Evolutionary conservation across 1,140 invertebrate genomes (phyloP).

Genomic region (Lysiphlebus fabarum): DNA sequence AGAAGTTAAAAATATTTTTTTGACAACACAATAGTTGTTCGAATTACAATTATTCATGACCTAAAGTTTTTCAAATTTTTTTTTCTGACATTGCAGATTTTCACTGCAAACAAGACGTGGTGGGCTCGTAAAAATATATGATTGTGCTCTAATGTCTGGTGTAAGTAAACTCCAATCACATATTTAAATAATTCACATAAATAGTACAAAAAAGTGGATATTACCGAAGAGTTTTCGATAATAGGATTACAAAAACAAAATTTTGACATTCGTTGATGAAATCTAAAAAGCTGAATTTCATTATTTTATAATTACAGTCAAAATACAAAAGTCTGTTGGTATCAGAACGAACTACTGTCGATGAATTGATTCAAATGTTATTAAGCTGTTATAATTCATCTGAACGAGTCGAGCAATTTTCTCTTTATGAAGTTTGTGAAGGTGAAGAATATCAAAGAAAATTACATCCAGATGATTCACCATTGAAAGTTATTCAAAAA

Average conservation of each 20-base stretch:
- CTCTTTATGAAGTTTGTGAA: slow-evolving; percentile 77
- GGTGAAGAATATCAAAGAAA: slow-evolving; percentile 79
- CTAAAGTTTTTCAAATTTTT: not conserved
- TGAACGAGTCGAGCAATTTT: slow-evolving; percentile 81
- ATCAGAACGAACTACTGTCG: slow-evolving; percentile 84
- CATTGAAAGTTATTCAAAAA: slow-evolving; percentile 76
- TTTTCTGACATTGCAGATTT: slow-evolving; percentile 64
- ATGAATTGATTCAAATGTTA: slow-evolving; percentile 81
- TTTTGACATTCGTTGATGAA: too few relatives aligned
- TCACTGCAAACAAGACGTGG: slow-evolving; percentile 80
- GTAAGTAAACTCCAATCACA: slow-evolving; percentile 51
- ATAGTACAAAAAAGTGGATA: too few relatives aligned
- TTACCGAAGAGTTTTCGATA: too few relatives aligned
- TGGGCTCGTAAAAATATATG: slow-evolving; percentile 85
- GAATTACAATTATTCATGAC: not conserved
- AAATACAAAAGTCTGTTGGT: slow-evolving; percentile 90
- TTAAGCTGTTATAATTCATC: slow-evolving; percentile 81
- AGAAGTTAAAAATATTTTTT: not conserved
- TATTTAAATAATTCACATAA: slow-evolving; percentile 3
- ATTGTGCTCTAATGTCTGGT: slow-evolving; percentile 82
- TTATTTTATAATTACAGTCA: slow-evolving; percentile 57
- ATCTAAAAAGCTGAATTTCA: slow-evolving; percentile 10
- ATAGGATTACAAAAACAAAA: not conserved
- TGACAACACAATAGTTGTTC: not conserved
- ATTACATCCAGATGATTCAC: slow-evolving; percentile 79